Evolutionary conservation across 2,113 vertebrate genomes (phyloP).

Genomic region (Macquaria ambigua): DNA sequence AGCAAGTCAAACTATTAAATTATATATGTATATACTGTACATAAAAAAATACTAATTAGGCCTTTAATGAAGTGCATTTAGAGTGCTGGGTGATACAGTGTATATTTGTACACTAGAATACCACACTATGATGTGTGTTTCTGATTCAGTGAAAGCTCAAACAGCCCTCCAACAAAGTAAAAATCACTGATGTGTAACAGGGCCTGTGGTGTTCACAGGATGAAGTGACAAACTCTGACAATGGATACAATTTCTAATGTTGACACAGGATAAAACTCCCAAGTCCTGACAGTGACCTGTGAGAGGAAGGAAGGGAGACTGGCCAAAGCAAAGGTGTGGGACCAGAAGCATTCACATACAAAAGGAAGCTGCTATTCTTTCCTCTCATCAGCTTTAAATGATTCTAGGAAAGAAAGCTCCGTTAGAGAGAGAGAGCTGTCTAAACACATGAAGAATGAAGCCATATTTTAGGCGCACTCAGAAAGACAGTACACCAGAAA

Average conservation of each 20-base stretch:
- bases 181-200: neutral
- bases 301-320: conserved; percentile 77
- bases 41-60: neutral
- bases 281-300: conserved; percentile 63
- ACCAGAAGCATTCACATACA: conserved; percentile 64
- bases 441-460: conserved; percentile 43
- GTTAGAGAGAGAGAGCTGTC: conserved; percentile 56
- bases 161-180: conserved; percentile 4
- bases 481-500: conserved; percentile 17
- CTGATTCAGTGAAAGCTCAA: conserved; percentile 5
- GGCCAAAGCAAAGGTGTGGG: conserved; percentile 72
- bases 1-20: neutral
- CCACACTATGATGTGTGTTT: neutral
- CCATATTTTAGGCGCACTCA: conserved; percentile 8
- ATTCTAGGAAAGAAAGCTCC: conserved; percentile 70
- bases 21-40: neutral
- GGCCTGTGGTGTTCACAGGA: conserved; percentile 35
- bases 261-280: conserved; percentile 72
- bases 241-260: conserved; percentile 55
- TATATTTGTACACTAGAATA: neutral
- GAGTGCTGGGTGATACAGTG: neutral
- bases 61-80: neutral
- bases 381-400: conserved; percentile 67
- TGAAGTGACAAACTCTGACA: conserved; percentile 45
- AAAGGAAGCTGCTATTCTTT: conserved; percentile 76